A percentile compares a stretch with the other conserved stretches of the same genome.
phyloP scores from a whole-genome alignment of 2,888 invertebrate species.

The Isoperla grammatica region DNA sequence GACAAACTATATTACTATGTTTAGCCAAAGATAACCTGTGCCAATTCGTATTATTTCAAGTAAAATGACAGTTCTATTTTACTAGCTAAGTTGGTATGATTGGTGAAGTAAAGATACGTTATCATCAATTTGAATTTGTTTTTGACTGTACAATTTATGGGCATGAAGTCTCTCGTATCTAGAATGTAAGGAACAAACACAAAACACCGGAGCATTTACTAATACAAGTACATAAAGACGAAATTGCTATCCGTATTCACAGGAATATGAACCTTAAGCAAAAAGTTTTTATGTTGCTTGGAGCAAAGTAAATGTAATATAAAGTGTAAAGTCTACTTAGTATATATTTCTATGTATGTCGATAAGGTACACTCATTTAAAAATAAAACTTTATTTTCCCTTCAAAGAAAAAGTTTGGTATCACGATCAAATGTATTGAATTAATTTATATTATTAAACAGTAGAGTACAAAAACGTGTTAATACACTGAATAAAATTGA shows the following conservation, averaged over 20 bases:
- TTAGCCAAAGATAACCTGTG: no score
- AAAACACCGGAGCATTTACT: constrained; percentile 7
- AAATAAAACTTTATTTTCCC: no score
- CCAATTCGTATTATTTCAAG: no score
- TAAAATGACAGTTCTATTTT: no score
- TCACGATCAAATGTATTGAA: no score
- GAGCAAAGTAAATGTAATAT: constrained; percentile 26
- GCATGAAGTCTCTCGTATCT: constrained; percentile 7
- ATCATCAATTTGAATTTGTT: constrained; percentile 5
- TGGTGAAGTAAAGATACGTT: constrained; percentile 1
- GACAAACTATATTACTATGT: no score
- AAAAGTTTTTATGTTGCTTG: constrained; percentile 24
- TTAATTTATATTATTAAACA: no score
- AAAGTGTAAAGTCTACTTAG: constrained; percentile 27
- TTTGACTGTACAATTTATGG: not conserved
- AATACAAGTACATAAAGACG: constrained; percentile 2
- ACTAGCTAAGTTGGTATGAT: no score
- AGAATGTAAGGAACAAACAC: not conserved
- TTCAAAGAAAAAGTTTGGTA: no score
- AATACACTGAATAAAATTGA: no score
- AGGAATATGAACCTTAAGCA: constrained; percentile 6
- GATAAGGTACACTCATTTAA: no score
- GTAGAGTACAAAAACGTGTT: no score
- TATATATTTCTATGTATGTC: constrained; percentile 8
- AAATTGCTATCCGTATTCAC: constrained; percentile 12